A percentile compares a stretch with the other conserved stretches of the same genome.
phyloP scores from a whole-genome alignment of 2,113 vertebrate genomes.

The Equus przewalskii region DNA sequence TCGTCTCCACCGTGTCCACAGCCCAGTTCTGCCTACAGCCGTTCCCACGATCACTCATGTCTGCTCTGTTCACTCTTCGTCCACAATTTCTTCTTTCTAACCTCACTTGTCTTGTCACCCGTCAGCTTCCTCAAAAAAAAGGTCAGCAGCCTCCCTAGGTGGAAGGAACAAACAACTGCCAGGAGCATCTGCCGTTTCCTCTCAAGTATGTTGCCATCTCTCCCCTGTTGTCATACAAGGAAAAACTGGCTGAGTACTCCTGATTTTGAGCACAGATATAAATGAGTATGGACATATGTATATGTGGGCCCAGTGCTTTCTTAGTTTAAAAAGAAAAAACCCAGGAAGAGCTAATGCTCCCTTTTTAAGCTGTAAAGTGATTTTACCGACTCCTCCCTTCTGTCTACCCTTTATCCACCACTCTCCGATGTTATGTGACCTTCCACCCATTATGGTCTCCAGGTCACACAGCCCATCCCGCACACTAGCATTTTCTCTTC shows the following conservation, averaged over 20 bases:
- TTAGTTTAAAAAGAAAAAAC: background rate
- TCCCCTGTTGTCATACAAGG: background rate
- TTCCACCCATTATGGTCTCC: background rate
- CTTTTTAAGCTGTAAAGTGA: background rate
- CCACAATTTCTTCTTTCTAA: background rate
- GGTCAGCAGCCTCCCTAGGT: background rate
- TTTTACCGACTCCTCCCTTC: background rate
- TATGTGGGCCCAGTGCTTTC: background rate
- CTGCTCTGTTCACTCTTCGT: background rate
- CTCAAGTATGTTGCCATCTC: background rate
- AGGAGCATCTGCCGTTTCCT: background rate
- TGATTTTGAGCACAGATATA: slow-evolving; percentile 1
- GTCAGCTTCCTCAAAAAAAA: background rate
- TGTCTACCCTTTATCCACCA: background rate
- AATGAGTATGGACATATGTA: background rate
- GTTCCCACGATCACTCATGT: background rate
- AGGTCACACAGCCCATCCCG: background rate
- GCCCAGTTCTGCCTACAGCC: background rate
- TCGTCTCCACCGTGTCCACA: background rate
- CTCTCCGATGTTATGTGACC: background rate
- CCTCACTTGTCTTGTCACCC: slow-evolving; percentile 7
- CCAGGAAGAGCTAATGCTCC: background rate
- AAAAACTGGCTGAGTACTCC: background rate
- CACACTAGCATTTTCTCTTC: background rate
- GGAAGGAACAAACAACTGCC: background rate